Evolutionary conservation across 1,140 invertebrate species (phyloP).

Genomic region (Littorina saxatilis): DNA sequence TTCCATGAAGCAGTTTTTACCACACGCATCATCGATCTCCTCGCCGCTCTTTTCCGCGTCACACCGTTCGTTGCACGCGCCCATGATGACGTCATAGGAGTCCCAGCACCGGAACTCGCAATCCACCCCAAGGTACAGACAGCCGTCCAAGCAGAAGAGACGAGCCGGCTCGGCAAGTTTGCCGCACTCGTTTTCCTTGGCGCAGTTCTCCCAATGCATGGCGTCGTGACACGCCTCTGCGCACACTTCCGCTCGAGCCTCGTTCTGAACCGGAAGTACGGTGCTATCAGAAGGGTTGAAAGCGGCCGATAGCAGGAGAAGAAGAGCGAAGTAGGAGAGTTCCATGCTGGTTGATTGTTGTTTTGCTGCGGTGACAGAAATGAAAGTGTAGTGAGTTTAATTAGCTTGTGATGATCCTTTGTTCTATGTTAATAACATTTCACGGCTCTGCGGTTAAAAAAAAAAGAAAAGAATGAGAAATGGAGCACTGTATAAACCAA

Average conservation of each 20-base stretch:
- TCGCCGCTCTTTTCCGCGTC: background rate
- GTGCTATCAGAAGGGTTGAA: no score
- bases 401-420: no score
- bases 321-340: no score
- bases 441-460: no score
- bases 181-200: background rate
- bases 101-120: conserved; percentile 26
- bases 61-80: conserved; percentile 1
- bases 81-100: conserved; percentile 4
- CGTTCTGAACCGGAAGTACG: background rate
- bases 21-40: background rate
- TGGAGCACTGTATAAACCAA: no score
- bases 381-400: no score
- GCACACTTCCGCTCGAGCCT: conserved; percentile 18
- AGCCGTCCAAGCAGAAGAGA: background rate
- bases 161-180: background rate
- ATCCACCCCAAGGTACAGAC: background rate
- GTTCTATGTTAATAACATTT: no score
- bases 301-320: no score
- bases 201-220: conserved; percentile 33
- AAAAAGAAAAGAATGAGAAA: no score
- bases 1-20: background rate
- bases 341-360: no score
- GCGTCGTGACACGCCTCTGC: conserved; percentile 12
- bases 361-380: no score